phyloP scores from a whole-genome alignment of 2,113 vertebrate genomes.

The Hemichromis elongatus region DNA sequence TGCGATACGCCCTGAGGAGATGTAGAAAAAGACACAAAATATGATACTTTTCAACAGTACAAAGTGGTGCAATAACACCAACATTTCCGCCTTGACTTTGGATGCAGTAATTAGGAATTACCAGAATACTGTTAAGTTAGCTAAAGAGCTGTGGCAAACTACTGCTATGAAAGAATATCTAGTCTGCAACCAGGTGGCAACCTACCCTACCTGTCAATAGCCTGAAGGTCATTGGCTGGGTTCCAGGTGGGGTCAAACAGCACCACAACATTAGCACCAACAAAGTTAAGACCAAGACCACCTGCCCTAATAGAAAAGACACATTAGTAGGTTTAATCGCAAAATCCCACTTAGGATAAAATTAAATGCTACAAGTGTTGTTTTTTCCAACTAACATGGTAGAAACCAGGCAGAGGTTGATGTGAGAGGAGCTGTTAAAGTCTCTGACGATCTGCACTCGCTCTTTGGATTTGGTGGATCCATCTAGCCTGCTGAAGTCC shows the following conservation, averaged over 20 bases:
- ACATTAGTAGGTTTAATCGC: neutral
- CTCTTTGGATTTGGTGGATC: conserved; percentile 89
- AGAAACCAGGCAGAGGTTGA: conserved; percentile 93
- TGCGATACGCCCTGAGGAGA: conserved; percentile 84
- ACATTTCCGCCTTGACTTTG: neutral
- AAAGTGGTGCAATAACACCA: neutral
- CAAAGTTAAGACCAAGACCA: conserved; percentile 94
- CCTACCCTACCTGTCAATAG: conserved; percentile 86
- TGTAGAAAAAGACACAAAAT: neutral
- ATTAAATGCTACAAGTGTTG: neutral
- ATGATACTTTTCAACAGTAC: neutral
- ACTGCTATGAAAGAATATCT: neutral
- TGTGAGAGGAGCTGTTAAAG: conserved; percentile 84
- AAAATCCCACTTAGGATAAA: neutral
- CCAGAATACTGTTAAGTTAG: neutral
- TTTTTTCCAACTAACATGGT: conserved; percentile 83
- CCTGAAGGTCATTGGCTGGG: conserved; percentile 96
- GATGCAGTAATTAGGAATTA: neutral
- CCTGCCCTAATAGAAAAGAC: conserved; percentile 80
- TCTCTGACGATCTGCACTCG: conserved; percentile 88
- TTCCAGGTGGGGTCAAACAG: conserved; percentile 98
- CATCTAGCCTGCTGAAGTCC: conserved; percentile 90
- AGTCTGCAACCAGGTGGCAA: neutral
- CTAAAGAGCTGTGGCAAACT: neutral
- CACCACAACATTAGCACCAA: conserved; percentile 93